Base-by-base conservation (phyloP, 1,140 invertebrate species). In the Diabrotica virgifera region DNA sequence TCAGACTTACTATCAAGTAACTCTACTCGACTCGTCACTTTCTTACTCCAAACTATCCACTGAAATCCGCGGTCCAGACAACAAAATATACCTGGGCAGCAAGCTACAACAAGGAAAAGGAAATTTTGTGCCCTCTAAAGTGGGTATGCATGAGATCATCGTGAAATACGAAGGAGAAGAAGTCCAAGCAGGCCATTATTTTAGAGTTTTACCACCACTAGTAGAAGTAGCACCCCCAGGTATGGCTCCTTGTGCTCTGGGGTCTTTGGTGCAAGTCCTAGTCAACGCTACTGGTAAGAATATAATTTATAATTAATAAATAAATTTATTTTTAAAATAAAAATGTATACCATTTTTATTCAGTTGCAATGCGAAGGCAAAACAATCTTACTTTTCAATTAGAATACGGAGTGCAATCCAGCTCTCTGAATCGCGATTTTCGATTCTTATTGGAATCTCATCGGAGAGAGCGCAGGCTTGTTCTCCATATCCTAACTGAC, bases 241-340 rank as follows among this genome's bases (percentile, higher is more conserved):
- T 64, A 94, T 97, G 85, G 95, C 96, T 58, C 96, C 94, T 14
- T 97, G 95, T 80, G 91, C 94, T 12, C 85, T 97, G 38, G 96
- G 95, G 68, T 94, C 92, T 62, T 89, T 96, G 59, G 95, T 97
- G 6, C 95, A 98, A 86, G 92, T 98, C 69, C 86, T 96, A 81
- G 95, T 98, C 78, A 93, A 91, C 85, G 89, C 89, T 70, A 91
- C 89, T 73, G 89, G 86, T 88, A 78, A 51, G 58, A 13, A 10
- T 13, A 14, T 35, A n/a, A n/a, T n/a, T n/a, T n/a, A n/a, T n/a
- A n/a, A n/a, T n/a, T n/a, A n/a, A n/a, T n/a, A n/a, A n/a, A n/a
- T n/a, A n/a, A n/a, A n/a, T n/a, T n/a, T n/a, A n/a, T n/a, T n/a
- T n/a, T n/a, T n/a, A n/a, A n/a, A n/a, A n/a, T n/a, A n/a, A n/a